phyloP scores from a whole-genome alignment of 2,888 invertebrate genomes.

The Drosophila borborema region DNA sequence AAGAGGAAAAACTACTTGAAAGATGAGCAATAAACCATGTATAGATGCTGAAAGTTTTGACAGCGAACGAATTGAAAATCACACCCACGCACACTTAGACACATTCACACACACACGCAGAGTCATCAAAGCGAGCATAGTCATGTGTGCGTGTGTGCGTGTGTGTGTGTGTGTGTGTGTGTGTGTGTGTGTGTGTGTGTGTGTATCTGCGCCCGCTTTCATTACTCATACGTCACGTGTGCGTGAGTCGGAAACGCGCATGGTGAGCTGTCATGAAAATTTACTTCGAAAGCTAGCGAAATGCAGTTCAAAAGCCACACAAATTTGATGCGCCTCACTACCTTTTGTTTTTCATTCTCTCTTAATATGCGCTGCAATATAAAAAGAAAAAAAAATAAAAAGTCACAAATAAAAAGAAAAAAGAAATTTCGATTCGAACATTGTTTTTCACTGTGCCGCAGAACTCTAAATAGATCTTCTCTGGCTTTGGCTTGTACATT shows the following conservation, averaged over 20 bases:
- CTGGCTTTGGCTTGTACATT: constrained; percentile 27
- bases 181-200: constrained; percentile 17
- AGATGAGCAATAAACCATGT: constrained; percentile 49
- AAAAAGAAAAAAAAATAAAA: constrained; percentile 16
- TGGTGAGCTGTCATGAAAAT: constrained; percentile 36
- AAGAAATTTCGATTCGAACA: constrained; percentile 44
- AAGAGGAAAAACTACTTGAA: constrained; percentile 18
- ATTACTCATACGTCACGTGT: constrained; percentile 69
- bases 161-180: constrained; percentile 13
- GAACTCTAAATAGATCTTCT: constrained; percentile 26
- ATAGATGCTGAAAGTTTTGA: constrained; percentile 48
- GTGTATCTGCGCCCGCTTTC: constrained; percentile 28
- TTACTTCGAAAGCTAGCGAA: constrained; percentile 25
- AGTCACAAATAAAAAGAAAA: neutral
- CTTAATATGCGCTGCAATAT: constrained; percentile 51
- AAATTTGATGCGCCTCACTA: constrained; percentile 29
- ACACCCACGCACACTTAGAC: constrained; percentile 4
- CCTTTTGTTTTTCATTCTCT: constrained; percentile 39
- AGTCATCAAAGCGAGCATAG: constrained; percentile 5
- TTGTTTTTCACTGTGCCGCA: constrained; percentile 56
- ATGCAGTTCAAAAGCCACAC: constrained; percentile 39
- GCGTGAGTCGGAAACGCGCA: constrained; percentile 31
- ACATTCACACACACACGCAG: neutral
- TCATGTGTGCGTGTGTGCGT: constrained; percentile 3
- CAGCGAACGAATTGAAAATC: constrained; percentile 55